These are phyloP conservation scores for Rhogogaster chlorosoma DNA, from an alignment of 2,888 invertebrate species.

Conservation along the genomic window DNA sequence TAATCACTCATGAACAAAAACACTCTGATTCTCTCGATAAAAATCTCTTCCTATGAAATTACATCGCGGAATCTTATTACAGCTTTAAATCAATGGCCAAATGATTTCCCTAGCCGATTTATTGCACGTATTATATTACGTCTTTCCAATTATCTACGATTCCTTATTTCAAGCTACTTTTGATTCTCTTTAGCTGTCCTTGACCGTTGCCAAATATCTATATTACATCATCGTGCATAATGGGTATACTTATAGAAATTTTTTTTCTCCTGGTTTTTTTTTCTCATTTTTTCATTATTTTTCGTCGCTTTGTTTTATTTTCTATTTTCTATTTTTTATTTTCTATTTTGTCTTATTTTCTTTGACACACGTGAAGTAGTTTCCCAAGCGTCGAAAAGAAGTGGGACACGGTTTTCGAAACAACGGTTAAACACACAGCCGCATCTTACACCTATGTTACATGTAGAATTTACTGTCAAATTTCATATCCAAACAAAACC, in stretches of 20 bases:
- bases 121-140: background rate
- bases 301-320: background rate
- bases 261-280: background rate
- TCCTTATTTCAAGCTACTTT: background rate
- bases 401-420: constrained; percentile 28
- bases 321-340: background rate
- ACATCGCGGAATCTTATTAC: background rate
- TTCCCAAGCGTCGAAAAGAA: background rate
- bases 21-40: background rate
- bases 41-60: background rate
- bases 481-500: background rate
- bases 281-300: background rate
- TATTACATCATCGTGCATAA: background rate
- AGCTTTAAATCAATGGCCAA: background rate
- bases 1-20: background rate
- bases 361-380: background rate
- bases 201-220: constrained; percentile 30
- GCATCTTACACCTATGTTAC: background rate
- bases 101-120: background rate
- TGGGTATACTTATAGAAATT: background rate
- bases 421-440: background rate
- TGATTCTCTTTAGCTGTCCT: constrained; percentile 1
- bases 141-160: constrained; percentile 9
- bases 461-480: background rate
- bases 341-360: background rate